Evolutionary conservation across 2,797 vertebrate genomes (phyloP).

Genomic region (Mico argentatus): DNA sequence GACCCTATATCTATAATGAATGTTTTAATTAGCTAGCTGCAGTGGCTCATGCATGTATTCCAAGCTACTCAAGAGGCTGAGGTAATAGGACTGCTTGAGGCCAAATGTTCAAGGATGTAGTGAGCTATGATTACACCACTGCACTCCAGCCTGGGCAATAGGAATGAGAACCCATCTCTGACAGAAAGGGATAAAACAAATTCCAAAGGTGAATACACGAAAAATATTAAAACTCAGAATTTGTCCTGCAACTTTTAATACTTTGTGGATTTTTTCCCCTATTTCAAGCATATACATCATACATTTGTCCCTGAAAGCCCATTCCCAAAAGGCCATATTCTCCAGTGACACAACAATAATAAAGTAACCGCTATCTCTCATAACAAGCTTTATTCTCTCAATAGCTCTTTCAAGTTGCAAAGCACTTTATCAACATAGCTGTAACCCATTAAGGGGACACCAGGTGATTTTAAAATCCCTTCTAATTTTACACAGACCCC

Average conservation of each 20-base stretch:
- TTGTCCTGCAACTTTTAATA: neutral
- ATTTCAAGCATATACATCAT: too few relatives aligned
- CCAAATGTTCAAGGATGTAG: neutral
- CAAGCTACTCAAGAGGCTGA: neutral
- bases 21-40: neutral
- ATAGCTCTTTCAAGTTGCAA: too few relatives aligned
- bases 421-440: too few relatives aligned
- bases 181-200: neutral
- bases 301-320: too few relatives aligned
- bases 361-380: too few relatives aligned
- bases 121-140: neutral
- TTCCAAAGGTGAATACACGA: neutral
- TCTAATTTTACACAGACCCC: too few relatives aligned
- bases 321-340: too few relatives aligned
- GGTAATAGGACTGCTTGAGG: neutral
- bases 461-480: too few relatives aligned
- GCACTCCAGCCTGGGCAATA: neutral
- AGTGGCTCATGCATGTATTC: neutral
- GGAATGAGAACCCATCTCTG: neutral
- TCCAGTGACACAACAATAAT: too few relatives aligned
- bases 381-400: too few relatives aligned
- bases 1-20: neutral
- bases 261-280: too few relatives aligned
- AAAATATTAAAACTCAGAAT: conserved; percentile 9
- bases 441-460: too few relatives aligned